A percentile compares a stretch with the other conserved stretches of the same genome.
phyloP scores from a whole-genome alignment of 2,113 vertebrate genomes.

The Gallinago paraguaiae region DNA sequence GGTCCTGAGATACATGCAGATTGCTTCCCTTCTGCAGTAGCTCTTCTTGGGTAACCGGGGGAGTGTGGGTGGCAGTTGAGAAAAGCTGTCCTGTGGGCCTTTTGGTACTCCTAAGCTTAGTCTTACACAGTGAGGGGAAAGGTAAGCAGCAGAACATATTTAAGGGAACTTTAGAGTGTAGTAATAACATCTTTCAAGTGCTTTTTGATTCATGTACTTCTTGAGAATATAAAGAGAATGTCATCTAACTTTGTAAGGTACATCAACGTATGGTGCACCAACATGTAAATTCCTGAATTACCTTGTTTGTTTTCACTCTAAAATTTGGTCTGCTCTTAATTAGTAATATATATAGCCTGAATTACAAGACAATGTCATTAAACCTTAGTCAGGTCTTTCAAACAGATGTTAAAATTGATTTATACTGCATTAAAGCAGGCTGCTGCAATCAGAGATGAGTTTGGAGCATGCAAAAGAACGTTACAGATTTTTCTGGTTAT shows the following conservation, averaged over 20 bases:
- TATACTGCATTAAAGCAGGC: background rate
- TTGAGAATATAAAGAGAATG: background rate
- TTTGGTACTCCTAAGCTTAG: background rate
- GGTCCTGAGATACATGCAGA: background rate
- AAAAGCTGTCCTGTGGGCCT: background rate
- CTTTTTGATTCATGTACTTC: background rate
- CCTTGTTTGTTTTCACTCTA: background rate
- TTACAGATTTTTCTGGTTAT: background rate
- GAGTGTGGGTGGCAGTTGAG: background rate
- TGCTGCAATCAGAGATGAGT: background rate
- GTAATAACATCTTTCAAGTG: background rate
- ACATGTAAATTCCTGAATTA: background rate
- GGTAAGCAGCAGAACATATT: background rate
- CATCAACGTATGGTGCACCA: accelerated
- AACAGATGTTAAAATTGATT: background rate
- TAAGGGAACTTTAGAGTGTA: background rate
- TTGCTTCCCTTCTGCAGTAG: background rate
- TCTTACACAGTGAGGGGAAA: background rate
- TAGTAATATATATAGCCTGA: background rate
- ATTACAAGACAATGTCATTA: background rate
- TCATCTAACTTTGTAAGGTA: background rate
- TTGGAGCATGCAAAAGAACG: background rate
- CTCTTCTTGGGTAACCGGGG: background rate
- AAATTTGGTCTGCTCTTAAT: background rate
- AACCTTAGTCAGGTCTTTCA: background rate